These are phyloP conservation scores for Callocephalon fimbriatum DNA, from an alignment of 2,113 vertebrate genomes.

Conservation along the genomic window DNA sequence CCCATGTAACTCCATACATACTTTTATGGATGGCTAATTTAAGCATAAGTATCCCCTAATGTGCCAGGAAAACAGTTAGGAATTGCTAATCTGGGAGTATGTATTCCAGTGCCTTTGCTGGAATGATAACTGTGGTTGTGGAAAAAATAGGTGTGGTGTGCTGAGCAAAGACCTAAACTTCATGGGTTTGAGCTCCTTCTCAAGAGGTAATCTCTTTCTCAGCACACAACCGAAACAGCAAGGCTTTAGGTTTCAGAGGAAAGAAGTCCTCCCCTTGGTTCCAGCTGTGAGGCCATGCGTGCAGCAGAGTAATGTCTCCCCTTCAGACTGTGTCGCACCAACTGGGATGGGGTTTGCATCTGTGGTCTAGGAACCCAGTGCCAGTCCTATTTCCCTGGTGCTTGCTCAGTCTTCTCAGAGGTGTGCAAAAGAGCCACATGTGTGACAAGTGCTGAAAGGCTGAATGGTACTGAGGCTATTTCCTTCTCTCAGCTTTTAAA, in stretches of 20 bases:
- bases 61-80: background rate
- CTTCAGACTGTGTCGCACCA: background rate
- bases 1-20: background rate
- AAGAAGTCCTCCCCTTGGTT: background rate
- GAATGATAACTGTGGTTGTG: background rate
- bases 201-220: background rate
- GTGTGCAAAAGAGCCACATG: fast-evolving
- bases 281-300: background rate
- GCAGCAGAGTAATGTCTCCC: background rate
- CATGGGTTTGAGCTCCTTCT: background rate
- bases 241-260: background rate
- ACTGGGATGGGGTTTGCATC: fast-evolving
- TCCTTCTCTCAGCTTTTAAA: background rate
- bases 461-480: background rate
- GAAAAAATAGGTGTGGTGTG: background rate
- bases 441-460: background rate
- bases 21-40: background rate
- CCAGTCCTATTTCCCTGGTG: background rate
- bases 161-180: background rate
- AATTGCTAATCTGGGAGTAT: background rate
- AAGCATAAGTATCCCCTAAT: background rate
- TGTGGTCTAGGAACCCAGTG: no score
- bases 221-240: background rate
- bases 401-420: background rate
- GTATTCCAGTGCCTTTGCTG: background rate